These are phyloP conservation scores for Branchinecta lindahli DNA, from an alignment of 1,140 invertebrate species.

Conservation along the genomic window DNA sequence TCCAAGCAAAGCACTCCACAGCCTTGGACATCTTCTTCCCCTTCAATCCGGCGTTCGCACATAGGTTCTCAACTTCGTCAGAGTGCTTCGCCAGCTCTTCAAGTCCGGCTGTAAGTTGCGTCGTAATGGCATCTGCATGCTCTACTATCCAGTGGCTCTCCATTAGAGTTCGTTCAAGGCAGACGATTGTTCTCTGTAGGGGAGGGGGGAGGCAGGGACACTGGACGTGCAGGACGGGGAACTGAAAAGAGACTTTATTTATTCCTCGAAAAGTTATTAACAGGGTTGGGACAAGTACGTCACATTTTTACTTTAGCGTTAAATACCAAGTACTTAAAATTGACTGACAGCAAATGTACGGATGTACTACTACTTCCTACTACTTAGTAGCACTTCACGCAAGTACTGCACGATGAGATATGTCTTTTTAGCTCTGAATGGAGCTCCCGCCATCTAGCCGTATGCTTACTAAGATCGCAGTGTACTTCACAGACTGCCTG, in stretches of 20 bases:
- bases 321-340: background rate
- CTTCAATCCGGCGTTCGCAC: constrained; percentile 34
- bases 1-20: constrained; percentile 42
- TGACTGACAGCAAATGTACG: no score
- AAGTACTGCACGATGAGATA: no score
- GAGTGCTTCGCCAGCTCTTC: constrained; percentile 34
- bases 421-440: no score
- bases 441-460: no score
- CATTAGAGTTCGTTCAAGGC: constrained; percentile 22
- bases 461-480: no score
- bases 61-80: constrained; percentile 34
- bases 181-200: constrained; percentile 22
- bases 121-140: constrained; percentile 19
- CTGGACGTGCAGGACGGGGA: constrained; percentile 21
- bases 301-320: constrained; percentile 13
- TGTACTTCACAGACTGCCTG: no score
- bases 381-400: no score
- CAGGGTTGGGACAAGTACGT: background rate
- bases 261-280: constrained; percentile 20
- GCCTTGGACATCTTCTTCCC: constrained; percentile 36
- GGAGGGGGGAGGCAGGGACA: constrained; percentile 21
- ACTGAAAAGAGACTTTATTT: constrained; percentile 21
- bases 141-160: constrained; percentile 23
- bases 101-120: constrained; percentile 25
- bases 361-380: no score